Percentiles rank a stretch among this genome's conserved stretches.
Conservation (phyloP, 2,888 invertebrate species). For the Pseudolycoriella hygida region DNA sequence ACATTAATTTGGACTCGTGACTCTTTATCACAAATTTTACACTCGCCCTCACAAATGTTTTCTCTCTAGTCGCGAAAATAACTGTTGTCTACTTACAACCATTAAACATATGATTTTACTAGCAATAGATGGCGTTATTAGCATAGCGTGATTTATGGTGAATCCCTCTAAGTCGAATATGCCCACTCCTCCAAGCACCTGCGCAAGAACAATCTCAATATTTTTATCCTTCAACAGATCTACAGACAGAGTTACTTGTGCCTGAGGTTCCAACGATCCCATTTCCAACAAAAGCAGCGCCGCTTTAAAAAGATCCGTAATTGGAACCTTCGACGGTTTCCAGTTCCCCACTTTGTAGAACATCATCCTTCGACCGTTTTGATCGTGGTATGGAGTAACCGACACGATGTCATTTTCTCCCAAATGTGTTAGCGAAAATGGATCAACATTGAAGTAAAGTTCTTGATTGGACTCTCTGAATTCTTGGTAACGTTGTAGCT, state of each 20-base stretch:
- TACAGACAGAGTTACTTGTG: constrained; percentile 31
- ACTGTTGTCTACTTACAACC: constrained; percentile 45
- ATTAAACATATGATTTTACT: constrained; percentile 47
- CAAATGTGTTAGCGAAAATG: constrained; percentile 40
- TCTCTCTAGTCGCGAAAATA: no score
- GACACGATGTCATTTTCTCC: constrained; percentile 51
- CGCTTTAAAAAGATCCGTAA: constrained; percentile 54
- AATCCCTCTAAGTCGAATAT: constrained; percentile 59
- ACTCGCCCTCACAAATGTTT: no score
- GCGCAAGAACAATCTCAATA: no score
- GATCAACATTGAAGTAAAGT: constrained; percentile 46
- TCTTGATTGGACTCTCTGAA: constrained; percentile 57
- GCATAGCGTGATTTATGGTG: constrained; percentile 50
- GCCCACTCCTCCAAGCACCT: not conserved
- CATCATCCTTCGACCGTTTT: constrained; percentile 51
- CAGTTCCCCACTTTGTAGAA: constrained; percentile 59
- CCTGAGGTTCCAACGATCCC: constrained; percentile 53
- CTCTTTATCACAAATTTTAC: no score
- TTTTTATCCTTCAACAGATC: no score
- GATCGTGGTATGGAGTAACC: constrained; percentile 60
- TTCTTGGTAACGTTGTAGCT: constrained; percentile 52
- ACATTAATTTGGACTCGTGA: no score
- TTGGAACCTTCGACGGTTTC: constrained; percentile 45
- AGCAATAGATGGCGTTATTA: constrained; percentile 52
- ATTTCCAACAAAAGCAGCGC: constrained; percentile 52